phyloP scores from a whole-genome alignment of 2,113 vertebrate species.

The Heteronetta atricapilla region DNA sequence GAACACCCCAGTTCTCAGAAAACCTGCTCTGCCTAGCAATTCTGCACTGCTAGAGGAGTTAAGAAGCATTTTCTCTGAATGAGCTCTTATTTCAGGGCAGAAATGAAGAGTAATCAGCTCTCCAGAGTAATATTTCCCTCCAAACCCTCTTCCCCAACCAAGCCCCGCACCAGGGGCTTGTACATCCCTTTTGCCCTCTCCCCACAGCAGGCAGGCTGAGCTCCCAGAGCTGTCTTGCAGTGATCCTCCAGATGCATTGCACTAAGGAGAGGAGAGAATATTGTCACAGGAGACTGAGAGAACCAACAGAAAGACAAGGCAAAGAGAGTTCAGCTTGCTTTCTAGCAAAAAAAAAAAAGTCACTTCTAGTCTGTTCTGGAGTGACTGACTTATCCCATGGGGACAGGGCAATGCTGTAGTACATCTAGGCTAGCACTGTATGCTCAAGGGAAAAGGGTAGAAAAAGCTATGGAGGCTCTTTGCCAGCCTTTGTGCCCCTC shows the following conservation, averaged over 20 bases:
- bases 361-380: neutral
- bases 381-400: constrained; percentile 19
- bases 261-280: neutral
- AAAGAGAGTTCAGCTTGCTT: neutral
- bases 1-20: neutral
- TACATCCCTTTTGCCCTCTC: neutral
- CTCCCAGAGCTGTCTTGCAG: neutral
- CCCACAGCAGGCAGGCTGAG: neutral
- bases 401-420: constrained; percentile 2
- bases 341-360: neutral
- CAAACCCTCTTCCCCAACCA: neutral
- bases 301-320: neutral
- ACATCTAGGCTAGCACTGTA: neutral
- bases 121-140: neutral
- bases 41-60: neutral
- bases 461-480: neutral
- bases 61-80: neutral
- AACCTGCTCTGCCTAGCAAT: neutral
- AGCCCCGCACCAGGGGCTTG: neutral
- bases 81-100: neutral
- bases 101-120: neutral
- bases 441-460: neutral
- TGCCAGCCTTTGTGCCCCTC: neutral
- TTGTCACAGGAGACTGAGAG: neutral
- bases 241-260: neutral